Evolutionary conservation across 2,113 vertebrate species (phyloP), one percentile per base, ranked within the genome.

Genomic region (Callocephalon fimbriatum): DNA sequence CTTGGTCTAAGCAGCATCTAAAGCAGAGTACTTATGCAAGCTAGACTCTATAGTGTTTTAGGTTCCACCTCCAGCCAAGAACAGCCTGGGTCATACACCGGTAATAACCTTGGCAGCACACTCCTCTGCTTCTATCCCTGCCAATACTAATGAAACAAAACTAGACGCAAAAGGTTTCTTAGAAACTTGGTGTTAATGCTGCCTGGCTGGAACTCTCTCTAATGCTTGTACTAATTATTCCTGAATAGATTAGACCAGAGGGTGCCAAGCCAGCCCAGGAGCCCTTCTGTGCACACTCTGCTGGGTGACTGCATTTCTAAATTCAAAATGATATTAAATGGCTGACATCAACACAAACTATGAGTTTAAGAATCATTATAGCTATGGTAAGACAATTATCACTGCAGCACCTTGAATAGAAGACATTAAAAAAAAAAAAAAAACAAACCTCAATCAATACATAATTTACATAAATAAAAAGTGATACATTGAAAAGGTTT

Each of bases 161-260:
- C 63, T 11, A 76, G 85, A 71, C 0, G 0, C 63, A 58, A 91
- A 68, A 50, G 50, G 72, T 91, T 93, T 74, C 91, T 91, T 68
- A 88, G 88, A 92, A 90, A 93, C 82, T 80, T 53, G 0, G 37
- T 66, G 67, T 82, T 95, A 95, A 94, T 73, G 59, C 78, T 90
- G 93, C 59, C 78, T 80, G 81, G 51, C 87, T 94, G 82, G 81
- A 86, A 86, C 72, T 27, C 89, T 70, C 90, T 23, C 71, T 62
- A 95, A 92, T 80, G 65, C 92, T 71, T 82, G 78, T 88, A 93
- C 74, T 90, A 90, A 93, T 94, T 92, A 96, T 54, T 67, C 54
- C 59, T 48, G 59, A 94, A 59, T 31, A 94, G 79, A 83, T 94
- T 63, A 93, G 54, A 59, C 10, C 59, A 70, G 16, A 51, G 86